phyloP scores from a whole-genome alignment of 1,140 invertebrate genomes.

The Proctacanthus coquilletti region DNA sequence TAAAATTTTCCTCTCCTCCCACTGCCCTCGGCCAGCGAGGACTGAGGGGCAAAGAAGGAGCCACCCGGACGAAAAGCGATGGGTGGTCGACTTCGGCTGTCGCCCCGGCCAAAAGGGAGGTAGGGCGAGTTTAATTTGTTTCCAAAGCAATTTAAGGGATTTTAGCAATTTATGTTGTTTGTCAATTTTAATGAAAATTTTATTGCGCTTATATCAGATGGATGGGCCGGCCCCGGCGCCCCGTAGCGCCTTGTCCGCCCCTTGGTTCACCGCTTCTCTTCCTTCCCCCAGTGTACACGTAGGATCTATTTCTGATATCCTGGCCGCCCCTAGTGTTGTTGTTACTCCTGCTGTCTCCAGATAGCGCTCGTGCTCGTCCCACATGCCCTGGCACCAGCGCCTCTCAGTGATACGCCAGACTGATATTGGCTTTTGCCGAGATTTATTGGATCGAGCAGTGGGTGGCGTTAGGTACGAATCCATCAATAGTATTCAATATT shows the following conservation, averaged over 20 bases:
- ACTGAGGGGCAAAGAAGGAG: too few relatives aligned
- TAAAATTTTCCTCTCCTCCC: too few relatives aligned
- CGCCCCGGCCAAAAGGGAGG: too few relatives aligned
- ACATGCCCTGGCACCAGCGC: too few relatives aligned
- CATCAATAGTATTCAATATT: constrained; percentile 1
- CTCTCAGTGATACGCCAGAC: background rate
- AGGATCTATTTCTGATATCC: too few relatives aligned
- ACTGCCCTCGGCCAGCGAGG: too few relatives aligned
- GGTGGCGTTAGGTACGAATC: background rate
- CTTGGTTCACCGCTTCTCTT: background rate
- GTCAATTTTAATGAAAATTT: constrained; percentile 5
- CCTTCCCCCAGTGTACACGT: too few relatives aligned
- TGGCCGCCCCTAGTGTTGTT: too few relatives aligned
- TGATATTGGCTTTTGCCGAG: background rate
- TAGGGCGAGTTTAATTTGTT: constrained; percentile 1
- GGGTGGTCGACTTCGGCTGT: too few relatives aligned
- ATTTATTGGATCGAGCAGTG: background rate
- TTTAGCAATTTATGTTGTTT: constrained; percentile 5
- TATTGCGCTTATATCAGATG: constrained; percentile 1
- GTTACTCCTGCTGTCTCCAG: too few relatives aligned
- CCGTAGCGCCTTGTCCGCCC: background rate
- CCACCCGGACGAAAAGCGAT: too few relatives aligned
- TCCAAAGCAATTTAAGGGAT: constrained; percentile 5
- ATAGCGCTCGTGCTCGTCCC: too few relatives aligned
- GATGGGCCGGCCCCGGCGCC: background rate